Evolutionary conservation across 2,113 vertebrate species (phyloP).

Genomic region (Trogon melanurus): DNA sequence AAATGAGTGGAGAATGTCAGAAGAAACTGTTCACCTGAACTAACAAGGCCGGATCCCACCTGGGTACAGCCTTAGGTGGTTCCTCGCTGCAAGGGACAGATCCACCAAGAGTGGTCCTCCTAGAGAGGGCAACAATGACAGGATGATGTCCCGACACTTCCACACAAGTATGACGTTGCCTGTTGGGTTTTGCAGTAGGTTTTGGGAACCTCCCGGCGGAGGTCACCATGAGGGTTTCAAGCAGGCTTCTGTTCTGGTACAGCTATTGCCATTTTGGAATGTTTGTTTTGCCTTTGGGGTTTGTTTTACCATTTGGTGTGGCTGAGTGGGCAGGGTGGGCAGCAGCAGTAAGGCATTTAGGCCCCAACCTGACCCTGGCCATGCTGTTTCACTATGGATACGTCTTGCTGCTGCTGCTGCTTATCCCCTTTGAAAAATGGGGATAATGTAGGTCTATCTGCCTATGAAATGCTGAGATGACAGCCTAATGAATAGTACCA

Average conservation of each 20-base stretch:
- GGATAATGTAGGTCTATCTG: not conserved
- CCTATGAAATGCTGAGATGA: not conserved
- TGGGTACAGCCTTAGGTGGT: not conserved
- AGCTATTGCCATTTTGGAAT: not conserved
- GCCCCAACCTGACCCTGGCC: not conserved
- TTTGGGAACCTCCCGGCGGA: not conserved
- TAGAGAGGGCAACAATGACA: not conserved
- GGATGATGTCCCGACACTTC: not conserved
- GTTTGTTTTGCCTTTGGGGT: not conserved
- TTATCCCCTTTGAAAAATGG: not conserved
- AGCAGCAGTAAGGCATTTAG: not conserved
- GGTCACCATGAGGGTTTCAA: not conserved
- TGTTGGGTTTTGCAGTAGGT: not conserved
- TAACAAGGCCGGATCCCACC: not conserved
- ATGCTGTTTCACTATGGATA: not conserved
- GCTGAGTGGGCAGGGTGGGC: not conserved
- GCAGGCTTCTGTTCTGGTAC: not conserved
- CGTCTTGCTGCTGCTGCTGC: not conserved
- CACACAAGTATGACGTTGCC: not conserved
- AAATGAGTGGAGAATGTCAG: not conserved
- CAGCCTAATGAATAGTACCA: not conserved
- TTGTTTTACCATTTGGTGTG: not conserved
- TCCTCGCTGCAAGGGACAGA: not conserved
- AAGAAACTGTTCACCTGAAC: not conserved
- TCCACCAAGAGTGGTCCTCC: not conserved